These are phyloP conservation scores for Drosophila neotestacea DNA, from an alignment of 2,888 invertebrate genomes.

Conservation along the genomic window DNA sequence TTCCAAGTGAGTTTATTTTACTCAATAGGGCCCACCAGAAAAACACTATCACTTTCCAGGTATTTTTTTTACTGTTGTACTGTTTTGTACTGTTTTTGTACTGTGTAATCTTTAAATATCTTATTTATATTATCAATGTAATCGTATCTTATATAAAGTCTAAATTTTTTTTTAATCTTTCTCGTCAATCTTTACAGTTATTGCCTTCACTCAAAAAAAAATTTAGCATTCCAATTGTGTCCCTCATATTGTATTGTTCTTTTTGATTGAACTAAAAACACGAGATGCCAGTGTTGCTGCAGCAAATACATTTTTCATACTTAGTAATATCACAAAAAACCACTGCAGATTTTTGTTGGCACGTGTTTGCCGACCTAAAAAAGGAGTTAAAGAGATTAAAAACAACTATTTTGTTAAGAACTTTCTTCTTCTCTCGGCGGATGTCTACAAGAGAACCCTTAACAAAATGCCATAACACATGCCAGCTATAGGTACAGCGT, in stretches of 20 bases:
- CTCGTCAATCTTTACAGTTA: not conserved
- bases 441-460: slow-evolving; percentile 32
- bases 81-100: too few species aligned
- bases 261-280: slow-evolving; percentile 52
- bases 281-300: slow-evolving; percentile 32
- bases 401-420: slow-evolving; percentile 56
- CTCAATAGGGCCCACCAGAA: too few species aligned
- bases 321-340: slow-evolving; percentile 17
- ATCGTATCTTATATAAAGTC: too few species aligned
- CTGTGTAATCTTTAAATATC: too few species aligned
- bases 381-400: slow-evolving; percentile 4
- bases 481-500: slow-evolving; percentile 34
- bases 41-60: too few species aligned
- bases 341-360: slow-evolving; percentile 48
- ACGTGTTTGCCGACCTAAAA: slow-evolving; percentile 61
- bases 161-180: too few species aligned
- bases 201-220: slow-evolving; percentile 6
- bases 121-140: too few species aligned
- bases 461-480: slow-evolving; percentile 51
- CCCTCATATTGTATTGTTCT: slow-evolving; percentile 15
- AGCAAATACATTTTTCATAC: slow-evolving; percentile 15
- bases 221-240: slow-evolving; percentile 32
- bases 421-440: slow-evolving; percentile 49
- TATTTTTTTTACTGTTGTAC: too few species aligned
- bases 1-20: too few species aligned